Percentiles rank a stretch among this genome's conserved stretches.
These are phyloP conservation scores for Drosophila infuscata DNA, from an alignment of 2,888 invertebrate species.

Conservation along the genomic window DNA sequence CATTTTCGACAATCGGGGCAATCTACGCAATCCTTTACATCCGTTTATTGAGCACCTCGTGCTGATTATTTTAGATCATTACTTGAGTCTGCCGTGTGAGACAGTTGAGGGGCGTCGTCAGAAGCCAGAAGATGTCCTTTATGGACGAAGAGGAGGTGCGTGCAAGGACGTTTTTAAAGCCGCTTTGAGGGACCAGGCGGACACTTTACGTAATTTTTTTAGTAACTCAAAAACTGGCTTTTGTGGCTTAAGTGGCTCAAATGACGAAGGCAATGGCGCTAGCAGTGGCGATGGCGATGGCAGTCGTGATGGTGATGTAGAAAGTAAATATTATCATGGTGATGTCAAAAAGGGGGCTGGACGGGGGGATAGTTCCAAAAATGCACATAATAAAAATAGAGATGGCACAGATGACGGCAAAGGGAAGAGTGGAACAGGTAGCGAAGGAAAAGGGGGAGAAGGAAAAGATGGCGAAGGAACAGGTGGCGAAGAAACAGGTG, in stretches of 20 bases:
- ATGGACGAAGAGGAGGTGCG: background rate
- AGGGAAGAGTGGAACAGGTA: background rate
- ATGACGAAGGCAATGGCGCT: background rate
- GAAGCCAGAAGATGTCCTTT: slow-evolving; percentile 1
- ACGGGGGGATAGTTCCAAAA: background rate
- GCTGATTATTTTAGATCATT: slow-evolving; percentile 34
- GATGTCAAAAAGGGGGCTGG: background rate
- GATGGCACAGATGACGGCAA: background rate
- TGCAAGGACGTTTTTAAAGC: slow-evolving; percentile 29
- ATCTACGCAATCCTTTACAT: slow-evolving; percentile 43
- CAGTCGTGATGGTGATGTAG: background rate
- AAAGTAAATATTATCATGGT: background rate
- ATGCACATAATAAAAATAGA: background rate
- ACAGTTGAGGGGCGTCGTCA: background rate
- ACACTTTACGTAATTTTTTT: background rate
- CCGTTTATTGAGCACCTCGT: slow-evolving; percentile 38
- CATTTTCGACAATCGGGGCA: slow-evolving; percentile 47
- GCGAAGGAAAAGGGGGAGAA: background rate
- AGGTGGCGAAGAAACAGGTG: background rate
- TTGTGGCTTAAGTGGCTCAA: background rate
- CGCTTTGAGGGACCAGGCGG: background rate
- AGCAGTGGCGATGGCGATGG: background rate
- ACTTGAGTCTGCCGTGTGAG: slow-evolving; percentile 27
- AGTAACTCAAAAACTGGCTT: background rate
- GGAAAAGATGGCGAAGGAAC: background rate